Base-by-base conservation (phyloP, 2,888 invertebrate species). In the Sarcophaga rosellei region DNA sequence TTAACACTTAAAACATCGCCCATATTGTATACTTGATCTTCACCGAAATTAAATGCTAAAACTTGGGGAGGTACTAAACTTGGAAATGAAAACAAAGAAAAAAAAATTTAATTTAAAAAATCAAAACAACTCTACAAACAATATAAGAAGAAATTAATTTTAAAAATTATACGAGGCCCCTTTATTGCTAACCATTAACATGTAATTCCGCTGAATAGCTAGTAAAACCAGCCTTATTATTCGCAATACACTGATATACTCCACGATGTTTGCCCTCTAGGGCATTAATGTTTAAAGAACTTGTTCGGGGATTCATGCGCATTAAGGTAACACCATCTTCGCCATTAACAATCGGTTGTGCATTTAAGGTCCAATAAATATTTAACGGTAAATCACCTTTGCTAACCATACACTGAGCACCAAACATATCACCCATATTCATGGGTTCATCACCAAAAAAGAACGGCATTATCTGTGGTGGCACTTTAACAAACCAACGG, bases 321-420 rank as follows among this genome's bases (percentile, higher is more conserved):
- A 94, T 92, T 23, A 95, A 93, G 2, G 94, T 94, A 75, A 95
- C 93, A 84, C 95, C 95, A 90, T 95, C 95, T 86, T 95, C 95
- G 88, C 95, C 95, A 90, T 95, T 95, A 86, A 94, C 93, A 91
- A 96, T 95, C 88, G 96, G 95, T 90, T 88, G 89, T 17, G 89
- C 87, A 90, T 95, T 95, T 89, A 95, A 93, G 62, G 94, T 94
- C 96, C 96, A 96, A 79, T 94, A 94, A 88, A 96, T 95, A 88
- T 95, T 95, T 87, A 97, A 94, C 4, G 97, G 97, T 89, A 95
- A 94, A 93, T 97, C 97, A 84, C 97, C 96, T 91, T 96, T 96
- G 89, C 94, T 94, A 73, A 96, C 94, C 85, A 95, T 95, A 92
- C 96, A 96, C 88, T 95, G 94, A 83, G 95, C 94, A 20, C 95